Base-by-base conservation (phyloP, 2,888 invertebrate genomes). In the Lithophane leautieri region DNA sequence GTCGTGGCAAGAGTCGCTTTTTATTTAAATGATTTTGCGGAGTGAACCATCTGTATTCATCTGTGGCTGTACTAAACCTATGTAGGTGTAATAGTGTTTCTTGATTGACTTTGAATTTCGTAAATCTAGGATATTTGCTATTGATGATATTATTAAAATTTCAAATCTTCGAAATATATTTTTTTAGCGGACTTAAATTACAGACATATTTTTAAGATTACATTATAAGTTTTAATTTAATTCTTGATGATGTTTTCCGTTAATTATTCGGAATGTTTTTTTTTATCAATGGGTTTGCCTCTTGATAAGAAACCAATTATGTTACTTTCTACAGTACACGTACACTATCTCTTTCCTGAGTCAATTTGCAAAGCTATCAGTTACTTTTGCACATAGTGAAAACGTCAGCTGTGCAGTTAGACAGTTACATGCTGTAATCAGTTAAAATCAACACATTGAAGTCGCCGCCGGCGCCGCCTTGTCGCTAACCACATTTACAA, bases 381-480 rank as follows among this genome's bases (percentile, higher is more conserved):
- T 61, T 56, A 40, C 12, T 16, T 44, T 28, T 28, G 6, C 19
- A 47, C 14, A 54, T 54, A 7, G 73, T 58, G 4, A 47, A 52
- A 72, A 62, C 50, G 52, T 16, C 14, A n/a, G 54, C 54, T 74
- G 34, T 68, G 50, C 28, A 68, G 67, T 60, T 70, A 61, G 28
- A 9, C 16, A 58, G 52, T 9, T 70, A 83, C 79, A 68, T 12
- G 54, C 2, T 65, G 54, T 69, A 61, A 79, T 80, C 81, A 78
- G 83, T 73, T 52, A 44, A 63, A 79, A 71, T 68, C 67, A 50
- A 42, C 50, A 56, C 40, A 56, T 73, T 69, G 28, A 71, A 40
- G 61, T 69, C 42, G 66, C 65, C 71, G 67, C 61, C 74, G 61
- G 62, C 47, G 66, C 65, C 71, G 67, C 61, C 74, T 50, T 67